These are phyloP conservation scores for Poeciliopsis paucimaculata DNA, from an alignment of 2,797 vertebrate genomes.

Conservation along the genomic window DNA sequence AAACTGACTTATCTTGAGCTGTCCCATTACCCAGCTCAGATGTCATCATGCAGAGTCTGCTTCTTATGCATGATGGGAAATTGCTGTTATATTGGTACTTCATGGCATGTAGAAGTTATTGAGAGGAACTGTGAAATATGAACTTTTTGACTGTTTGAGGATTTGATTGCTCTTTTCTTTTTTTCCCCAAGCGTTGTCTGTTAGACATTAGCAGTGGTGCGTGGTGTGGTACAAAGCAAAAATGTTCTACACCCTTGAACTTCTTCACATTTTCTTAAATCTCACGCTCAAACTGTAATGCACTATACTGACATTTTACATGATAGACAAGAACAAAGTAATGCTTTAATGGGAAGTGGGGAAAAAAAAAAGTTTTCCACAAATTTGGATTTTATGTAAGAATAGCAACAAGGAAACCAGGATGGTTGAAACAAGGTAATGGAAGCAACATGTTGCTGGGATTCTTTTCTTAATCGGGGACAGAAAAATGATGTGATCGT, in stretches of 20 bases:
- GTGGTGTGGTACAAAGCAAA: not conserved
- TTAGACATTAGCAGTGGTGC: constrained; percentile 11
- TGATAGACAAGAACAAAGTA: not conserved
- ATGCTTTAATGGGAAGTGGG: not conserved
- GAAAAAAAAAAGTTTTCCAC: not conserved
- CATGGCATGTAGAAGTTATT: not conserved
- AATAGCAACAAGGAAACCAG: not conserved
- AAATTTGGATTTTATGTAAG: not conserved
- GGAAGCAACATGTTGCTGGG: not conserved
- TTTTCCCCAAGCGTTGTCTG: constrained; percentile 11
- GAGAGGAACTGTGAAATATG: not conserved
- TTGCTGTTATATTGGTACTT: not conserved
- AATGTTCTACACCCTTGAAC: not conserved
- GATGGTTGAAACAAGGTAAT: not conserved
- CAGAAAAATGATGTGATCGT: not conserved
- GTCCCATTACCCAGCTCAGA: constrained; percentile 42
- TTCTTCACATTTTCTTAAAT: not conserved
- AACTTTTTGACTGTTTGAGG: constrained; percentile 4
- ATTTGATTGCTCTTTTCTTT: constrained; percentile 8
- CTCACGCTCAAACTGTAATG: not conserved
- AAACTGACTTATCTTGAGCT: constrained; percentile 45
- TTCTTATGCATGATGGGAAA: constrained; percentile 8
- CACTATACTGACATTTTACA: not conserved
- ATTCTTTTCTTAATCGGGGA: not conserved
- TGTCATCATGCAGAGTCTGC: constrained; percentile 33